Base-by-base conservation (phyloP, 2,888 invertebrate genomes). In the Hydraecia micacea region DNA sequence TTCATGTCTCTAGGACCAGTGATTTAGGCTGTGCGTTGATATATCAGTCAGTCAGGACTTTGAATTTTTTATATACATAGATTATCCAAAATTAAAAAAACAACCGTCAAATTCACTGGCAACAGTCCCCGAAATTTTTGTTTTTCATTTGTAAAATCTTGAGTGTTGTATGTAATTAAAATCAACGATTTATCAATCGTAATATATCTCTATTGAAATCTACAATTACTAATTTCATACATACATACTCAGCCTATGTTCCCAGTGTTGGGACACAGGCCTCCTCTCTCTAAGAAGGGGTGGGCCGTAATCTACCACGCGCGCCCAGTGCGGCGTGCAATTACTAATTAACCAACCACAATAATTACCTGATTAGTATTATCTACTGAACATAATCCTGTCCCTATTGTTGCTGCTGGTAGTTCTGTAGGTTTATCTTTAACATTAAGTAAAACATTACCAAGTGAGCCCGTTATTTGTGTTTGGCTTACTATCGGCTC, bases 401-500 rank as follows among this genome's bases (percentile, higher is more conserved):
- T 32, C 32, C 18, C 5, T 36, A 36, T 18, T 65, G 15, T 77
- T 28, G 21, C 25, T 28, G 13, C 3, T 46, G 0, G 25, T 58
- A 32, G 46, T 55, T 49, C 9, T 25, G 32, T 25, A 36, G 9
- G n/a, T 80, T 80, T 68, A 49, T 77, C n/a, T 77, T 63, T 25
- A 75, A 75, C 81, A 83, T 55, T 67, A 78, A 63, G 21, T 55
- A 28, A 73, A 81, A 89, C 78, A 83, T 82, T 80, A 55, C 80
- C 69, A 83, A 86, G 77, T 81, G 81, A 87, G 78, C 81, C 84
- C 84, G 86, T 89, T 90, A 89, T 90, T 92, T 91, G 87, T 89
- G 88, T 89, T 91, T 88, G 83, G 87, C 83, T 79, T 89, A 93
- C 92, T 93, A 94, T 94, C 92, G 86, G 87, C 86, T 90, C 89